Percentiles rank a stretch among this genome's conserved stretches.
Conservation (phyloP, 2,797 vertebrate genomes). For the Sebastiscus tertius region DNA sequence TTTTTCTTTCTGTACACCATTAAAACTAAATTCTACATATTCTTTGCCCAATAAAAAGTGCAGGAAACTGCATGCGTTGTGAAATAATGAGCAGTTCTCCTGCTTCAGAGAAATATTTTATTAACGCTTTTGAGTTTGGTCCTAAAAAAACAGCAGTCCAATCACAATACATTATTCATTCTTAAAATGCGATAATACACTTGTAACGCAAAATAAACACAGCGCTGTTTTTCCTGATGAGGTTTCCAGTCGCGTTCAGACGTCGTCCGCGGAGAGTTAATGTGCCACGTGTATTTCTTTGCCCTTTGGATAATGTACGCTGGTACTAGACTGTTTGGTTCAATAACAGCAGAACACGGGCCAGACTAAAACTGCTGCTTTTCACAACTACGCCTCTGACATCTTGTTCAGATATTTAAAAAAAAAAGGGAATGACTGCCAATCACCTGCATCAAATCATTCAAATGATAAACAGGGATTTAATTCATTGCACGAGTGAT, state of each 20-base stretch:
- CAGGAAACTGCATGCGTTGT: background rate
- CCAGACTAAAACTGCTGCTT: constrained; percentile 33
- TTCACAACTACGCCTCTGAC: constrained; percentile 28
- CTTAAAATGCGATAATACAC: constrained; percentile 61
- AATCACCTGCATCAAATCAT: constrained; percentile 29
- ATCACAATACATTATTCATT: constrained; percentile 61
- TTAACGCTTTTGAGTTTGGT: constrained; percentile 40
- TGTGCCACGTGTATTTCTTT: constrained; percentile 70
- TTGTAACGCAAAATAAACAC: constrained; percentile 59
- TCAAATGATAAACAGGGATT: constrained; percentile 31
- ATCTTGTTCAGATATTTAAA: constrained; percentile 44
- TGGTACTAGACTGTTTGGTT: constrained; percentile 66
- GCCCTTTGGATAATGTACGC: constrained; percentile 59
- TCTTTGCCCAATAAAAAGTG: constrained; percentile 18
- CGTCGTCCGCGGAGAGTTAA: constrained; percentile 67
- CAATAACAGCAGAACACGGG: constrained; percentile 67
- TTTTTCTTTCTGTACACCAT: background rate
- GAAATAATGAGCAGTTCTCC: constrained; percentile 23
- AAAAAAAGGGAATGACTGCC: constrained; percentile 36
- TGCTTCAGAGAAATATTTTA: constrained; percentile 41
- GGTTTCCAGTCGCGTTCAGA: constrained; percentile 70
- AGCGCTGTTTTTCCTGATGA: constrained; percentile 62
- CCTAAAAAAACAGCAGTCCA: constrained; percentile 37
- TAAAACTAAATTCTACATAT: background rate
- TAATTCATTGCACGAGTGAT: constrained; percentile 34